Percentiles rank a stretch among this genome's conserved stretches.
Evolutionary conservation across 2,797 vertebrate species (phyloP).

Genomic region (Allobates femoralis): DNA sequence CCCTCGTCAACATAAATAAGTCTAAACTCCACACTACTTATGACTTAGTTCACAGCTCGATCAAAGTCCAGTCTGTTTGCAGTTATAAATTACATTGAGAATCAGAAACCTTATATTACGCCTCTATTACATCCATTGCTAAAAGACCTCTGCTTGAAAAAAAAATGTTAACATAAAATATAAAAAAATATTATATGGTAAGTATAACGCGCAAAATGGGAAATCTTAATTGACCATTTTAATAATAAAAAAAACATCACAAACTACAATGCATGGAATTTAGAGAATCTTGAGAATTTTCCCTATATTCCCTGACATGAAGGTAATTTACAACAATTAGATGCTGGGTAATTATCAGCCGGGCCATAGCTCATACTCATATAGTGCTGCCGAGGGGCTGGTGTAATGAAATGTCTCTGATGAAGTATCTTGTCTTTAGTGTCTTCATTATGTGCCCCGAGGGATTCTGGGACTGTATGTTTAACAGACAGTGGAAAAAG

Average conservation of each 20-base stretch:
- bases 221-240: neutral
- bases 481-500: slow-evolving; percentile 35
- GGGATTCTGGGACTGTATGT: slow-evolving; percentile 39
- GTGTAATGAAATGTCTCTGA: slow-evolving; percentile 61
- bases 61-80: too few species aligned
- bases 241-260: neutral
- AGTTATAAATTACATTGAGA: neutral
- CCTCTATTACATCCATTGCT: neutral
- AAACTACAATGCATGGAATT: neutral
- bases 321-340: slow-evolving; percentile 51
- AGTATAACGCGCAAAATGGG: neutral
- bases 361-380: slow-evolving; percentile 58
- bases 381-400: slow-evolving; percentile 37
- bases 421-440: slow-evolving; percentile 48
- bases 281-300: neutral
- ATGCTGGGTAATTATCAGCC: slow-evolving; percentile 49
- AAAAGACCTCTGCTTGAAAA: neutral
- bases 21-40: too few species aligned
- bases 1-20: too few species aligned
- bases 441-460: slow-evolving; percentile 51
- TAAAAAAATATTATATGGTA: neutral
- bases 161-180: neutral
- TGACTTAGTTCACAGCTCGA: too few species aligned
- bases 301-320: slow-evolving; percentile 36
- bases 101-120: neutral